Percentiles rank a stretch among this genome's conserved stretches.
phyloP scores from a whole-genome alignment of 2,888 invertebrate species.

The Agrochola lota region DNA sequence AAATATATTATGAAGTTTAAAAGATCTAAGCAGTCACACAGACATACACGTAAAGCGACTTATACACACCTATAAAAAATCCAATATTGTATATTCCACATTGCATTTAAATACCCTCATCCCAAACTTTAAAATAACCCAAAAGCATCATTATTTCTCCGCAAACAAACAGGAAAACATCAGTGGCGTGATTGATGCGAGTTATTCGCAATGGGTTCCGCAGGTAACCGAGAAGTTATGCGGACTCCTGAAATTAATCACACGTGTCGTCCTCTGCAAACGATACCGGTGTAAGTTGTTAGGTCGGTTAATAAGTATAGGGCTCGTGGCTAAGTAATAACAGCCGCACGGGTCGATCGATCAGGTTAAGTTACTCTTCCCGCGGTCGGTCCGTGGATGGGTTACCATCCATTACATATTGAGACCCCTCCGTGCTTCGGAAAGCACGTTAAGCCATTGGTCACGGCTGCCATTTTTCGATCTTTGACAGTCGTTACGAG shows the following conservation, averaged over 20 bases:
- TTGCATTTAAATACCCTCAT: constrained; percentile 6
- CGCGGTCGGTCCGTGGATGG: background rate
- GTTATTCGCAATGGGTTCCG: constrained; percentile 40
- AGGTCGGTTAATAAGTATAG: constrained; percentile 17
- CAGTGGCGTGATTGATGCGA: constrained; percentile 53
- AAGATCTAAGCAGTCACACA: background rate
- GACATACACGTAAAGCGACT: too few relatives aligned
- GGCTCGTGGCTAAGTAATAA: background rate
- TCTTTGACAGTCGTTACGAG: background rate
- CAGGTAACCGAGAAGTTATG: constrained; percentile 47
- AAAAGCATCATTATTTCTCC: constrained; percentile 45
- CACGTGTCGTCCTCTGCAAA: constrained; percentile 49
- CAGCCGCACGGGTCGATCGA: background rate
- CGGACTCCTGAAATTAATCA: constrained; percentile 55
- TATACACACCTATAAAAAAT: background rate
- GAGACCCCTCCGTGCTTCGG: background rate
- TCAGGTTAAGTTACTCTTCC: background rate
- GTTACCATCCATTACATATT: background rate
- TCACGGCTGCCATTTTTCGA: too few relatives aligned
- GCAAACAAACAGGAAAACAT: constrained; percentile 55
- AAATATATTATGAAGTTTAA: background rate
- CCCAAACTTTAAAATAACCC: constrained; percentile 33
- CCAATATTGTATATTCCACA: background rate
- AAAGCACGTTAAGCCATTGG: background rate
- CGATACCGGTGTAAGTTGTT: constrained; percentile 19